Evolutionary conservation across 1,140 invertebrate species (phyloP).

Genomic region (Batillaria attramentaria): DNA sequence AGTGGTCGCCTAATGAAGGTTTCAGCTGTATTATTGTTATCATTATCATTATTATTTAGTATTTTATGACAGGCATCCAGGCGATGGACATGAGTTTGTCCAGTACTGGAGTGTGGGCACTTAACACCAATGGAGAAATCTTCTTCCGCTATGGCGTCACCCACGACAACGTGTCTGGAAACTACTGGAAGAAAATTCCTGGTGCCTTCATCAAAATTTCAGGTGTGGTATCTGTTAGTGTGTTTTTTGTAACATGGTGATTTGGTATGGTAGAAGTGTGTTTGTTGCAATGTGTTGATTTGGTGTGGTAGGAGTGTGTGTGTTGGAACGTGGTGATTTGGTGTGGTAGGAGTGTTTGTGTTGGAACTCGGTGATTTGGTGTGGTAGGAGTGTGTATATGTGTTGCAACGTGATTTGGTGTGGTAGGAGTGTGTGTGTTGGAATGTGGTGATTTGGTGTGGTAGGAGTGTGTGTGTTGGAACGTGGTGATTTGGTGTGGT

Average conservation of each 20-base stretch:
- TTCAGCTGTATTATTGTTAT: too few relatives aligned
- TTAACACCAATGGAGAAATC: conserved; percentile 73
- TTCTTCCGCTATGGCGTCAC: conserved; percentile 74
- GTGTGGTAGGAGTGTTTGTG: too few relatives aligned
- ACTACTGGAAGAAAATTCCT: conserved; percentile 76
- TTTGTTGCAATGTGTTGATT: not conserved
- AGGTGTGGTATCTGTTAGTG: conserved; percentile 64
- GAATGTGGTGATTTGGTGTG: too few relatives aligned
- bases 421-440: too few relatives aligned
- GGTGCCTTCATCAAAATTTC: conserved; percentile 71
- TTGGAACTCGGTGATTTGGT: too few relatives aligned
- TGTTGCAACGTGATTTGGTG: too few relatives aligned
- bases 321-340: not conserved
- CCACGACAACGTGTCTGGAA: conserved; percentile 73
- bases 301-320: not conserved
- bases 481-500: too few relatives aligned
- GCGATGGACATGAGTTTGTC: conserved; percentile 74
- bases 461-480: too few relatives aligned
- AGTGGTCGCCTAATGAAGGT: too few relatives aligned
- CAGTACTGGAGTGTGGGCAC: conserved; percentile 73
- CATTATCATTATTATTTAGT: too few relatives aligned
- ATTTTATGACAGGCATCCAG: conserved; percentile 68
- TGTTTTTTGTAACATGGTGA: not conserved
- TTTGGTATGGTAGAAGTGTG: not conserved
- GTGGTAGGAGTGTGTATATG: too few relatives aligned